Percentiles rank a stretch among this genome's conserved stretches.
Conservation (phyloP, 1,140 invertebrate species). For the Habropoda laboriosa region DNA sequence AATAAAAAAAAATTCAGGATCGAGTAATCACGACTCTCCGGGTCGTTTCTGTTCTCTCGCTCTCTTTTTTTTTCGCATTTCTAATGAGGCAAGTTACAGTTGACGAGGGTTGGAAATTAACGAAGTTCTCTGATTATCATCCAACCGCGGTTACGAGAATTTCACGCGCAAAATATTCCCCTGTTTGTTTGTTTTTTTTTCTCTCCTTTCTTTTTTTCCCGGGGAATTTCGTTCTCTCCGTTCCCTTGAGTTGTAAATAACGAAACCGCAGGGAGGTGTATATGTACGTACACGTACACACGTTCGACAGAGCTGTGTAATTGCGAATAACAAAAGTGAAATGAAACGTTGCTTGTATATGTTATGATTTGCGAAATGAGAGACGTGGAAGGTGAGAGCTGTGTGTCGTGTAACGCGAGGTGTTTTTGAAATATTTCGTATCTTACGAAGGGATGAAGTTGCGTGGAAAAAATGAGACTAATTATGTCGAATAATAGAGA, state of each 20-base stretch:
- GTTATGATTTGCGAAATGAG: not conserved
- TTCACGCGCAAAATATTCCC: not conserved
- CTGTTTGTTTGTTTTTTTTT: too few species aligned
- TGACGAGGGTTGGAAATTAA: not conserved
- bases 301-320: not conserved
- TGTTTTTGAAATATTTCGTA: too few species aligned
- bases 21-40: too few species aligned
- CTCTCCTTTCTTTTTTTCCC: not conserved
- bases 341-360: not conserved
- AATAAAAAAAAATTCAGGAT: slow-evolving; percentile 6
- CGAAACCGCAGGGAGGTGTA: not conserved
- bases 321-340: not conserved
- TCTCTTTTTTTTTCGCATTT: not conserved
- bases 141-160: not conserved
- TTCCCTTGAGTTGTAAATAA: not conserved
- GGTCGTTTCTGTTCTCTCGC: not conserved
- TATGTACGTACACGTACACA: too few species aligned
- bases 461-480: not conserved
- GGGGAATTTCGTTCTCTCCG: too few species aligned
- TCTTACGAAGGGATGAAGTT: not conserved
- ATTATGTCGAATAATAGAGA: not conserved
- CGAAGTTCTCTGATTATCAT: not conserved
- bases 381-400: not conserved
- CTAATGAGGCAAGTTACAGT: not conserved
- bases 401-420: too few species aligned